Base-by-base conservation (phyloP, 2,113 vertebrate species). In the Sorex fumeus region DNA sequence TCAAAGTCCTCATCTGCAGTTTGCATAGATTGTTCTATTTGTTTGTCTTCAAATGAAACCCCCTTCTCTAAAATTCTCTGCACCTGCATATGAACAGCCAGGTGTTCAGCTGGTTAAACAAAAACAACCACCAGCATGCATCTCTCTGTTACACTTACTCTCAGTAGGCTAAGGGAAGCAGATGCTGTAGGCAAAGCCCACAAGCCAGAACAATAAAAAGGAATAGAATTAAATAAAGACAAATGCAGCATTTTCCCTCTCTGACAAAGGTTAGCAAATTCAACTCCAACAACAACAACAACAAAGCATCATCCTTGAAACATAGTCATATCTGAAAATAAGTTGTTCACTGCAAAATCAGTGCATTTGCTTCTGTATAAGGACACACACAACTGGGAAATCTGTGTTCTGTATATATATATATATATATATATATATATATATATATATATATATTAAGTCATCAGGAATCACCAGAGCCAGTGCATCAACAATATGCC, bases 81-180 rank as follows among this genome's bases (percentile, higher is more conserved):
- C 95, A 97, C 95, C 96, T 95, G 96, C 92, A 43, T 21, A 23
- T 0, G 11, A 77, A 50, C 53, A 90, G 62, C 88, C 96, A 96
- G 94, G 93, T 96, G 94, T 88, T 94, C 72, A 43, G 81, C 76
- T 89, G n/a, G 50, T 88, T 77, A 62, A 92, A 83, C 71, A 79
- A 92, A 64, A 94, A 90, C 92, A 76, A 76, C 57, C 45, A 36
- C 25, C 76, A 84, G 34, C 80, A 62, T 8, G 4, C 19, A 50
- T 88, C 32, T 77, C 28, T 78, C 7, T 47, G 70, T 84, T n/a
- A 67, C 12, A 27, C 62, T 79, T 23, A 57, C 3, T 27, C 82
- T 71, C 1, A 2, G 83, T 67, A n/a, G 60, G 23, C 5, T 15
- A 25, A 30, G 79, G 19, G 47, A 70, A 75, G 70, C 94, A 93